Percentiles rank a stretch among this genome's conserved stretches.
Conservation (phyloP, 2,113 vertebrate genomes). For the Stomatorhinus ivindoensis region DNA sequence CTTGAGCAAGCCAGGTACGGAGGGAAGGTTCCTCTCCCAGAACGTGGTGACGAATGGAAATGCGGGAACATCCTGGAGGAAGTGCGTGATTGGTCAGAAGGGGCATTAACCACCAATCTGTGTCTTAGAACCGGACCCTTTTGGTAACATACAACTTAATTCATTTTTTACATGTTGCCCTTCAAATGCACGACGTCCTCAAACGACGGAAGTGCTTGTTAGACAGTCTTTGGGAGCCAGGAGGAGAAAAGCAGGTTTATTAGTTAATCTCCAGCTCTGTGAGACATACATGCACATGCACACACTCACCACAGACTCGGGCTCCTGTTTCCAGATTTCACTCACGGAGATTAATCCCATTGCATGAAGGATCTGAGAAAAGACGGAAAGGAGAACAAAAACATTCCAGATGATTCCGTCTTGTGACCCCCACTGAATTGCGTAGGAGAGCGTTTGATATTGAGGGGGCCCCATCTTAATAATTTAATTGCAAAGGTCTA, state of each 20-base stretch:
- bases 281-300: background rate
- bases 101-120: background rate
- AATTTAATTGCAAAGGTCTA: background rate
- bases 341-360: constrained; percentile 73
- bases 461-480: too few relatives aligned
- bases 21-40: constrained; percentile 85
- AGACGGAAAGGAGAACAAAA: constrained; percentile 2
- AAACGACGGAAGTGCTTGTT: background rate
- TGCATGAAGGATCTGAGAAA: constrained; percentile 68
- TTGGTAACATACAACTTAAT: background rate
- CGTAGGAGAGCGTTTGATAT: background rate
- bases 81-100: background rate
- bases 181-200: background rate
- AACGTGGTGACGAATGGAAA: constrained; percentile 73
- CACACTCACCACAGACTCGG: constrained; percentile 64
- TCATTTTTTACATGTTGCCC: background rate
- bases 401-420: background rate
- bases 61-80: constrained; percentile 75
- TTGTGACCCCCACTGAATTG: background rate
- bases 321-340: constrained; percentile 84
- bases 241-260: background rate
- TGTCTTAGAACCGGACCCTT: background rate
- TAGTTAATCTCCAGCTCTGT: background rate
- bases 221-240: background rate
- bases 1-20: constrained; percentile 74